phyloP scores from a whole-genome alignment of 37 sponge, comb jelly and placozoan genomes.

The Geodia barretti region DNA sequence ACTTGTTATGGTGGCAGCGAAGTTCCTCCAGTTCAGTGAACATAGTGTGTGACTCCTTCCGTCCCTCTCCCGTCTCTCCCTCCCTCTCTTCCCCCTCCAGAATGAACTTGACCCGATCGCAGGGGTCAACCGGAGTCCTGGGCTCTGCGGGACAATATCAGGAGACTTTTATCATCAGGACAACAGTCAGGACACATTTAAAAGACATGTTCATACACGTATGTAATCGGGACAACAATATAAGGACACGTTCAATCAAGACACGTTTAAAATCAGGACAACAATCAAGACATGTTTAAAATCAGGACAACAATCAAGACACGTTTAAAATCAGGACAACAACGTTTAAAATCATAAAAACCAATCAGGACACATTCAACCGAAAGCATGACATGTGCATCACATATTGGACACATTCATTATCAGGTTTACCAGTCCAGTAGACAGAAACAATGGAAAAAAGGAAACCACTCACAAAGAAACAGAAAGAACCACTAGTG shows the following conservation, averaged over 20 bases:
- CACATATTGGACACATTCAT: too few relatives aligned
- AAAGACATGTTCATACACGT: neutral
- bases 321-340: too few relatives aligned
- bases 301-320: too few relatives aligned
- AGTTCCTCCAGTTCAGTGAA: conserved; percentile 94
- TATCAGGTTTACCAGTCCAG: too few relatives aligned
- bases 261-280: too few relatives aligned
- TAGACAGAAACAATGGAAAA: too few relatives aligned
- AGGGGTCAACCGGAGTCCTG: conserved; percentile 67
- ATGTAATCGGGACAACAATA: neutral
- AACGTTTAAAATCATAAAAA: too few relatives aligned
- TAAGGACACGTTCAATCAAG: neutral
- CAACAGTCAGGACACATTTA: neutral
- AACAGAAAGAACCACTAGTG: too few relatives aligned
- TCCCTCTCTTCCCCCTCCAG: conserved; percentile 63
- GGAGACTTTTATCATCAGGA: neutral
- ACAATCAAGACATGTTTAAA: too few relatives aligned
- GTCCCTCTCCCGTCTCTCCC: neutral
- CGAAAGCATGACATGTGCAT: too few relatives aligned
- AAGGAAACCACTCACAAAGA: too few relatives aligned
- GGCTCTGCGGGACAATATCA: conserved; percentile 32
- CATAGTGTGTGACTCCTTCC: conserved; percentile 31
- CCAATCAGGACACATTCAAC: too few relatives aligned
- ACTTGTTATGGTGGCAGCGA: conserved; percentile 36
- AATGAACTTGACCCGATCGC: conserved; percentile 88